Base-by-base conservation (phyloP, 2,888 invertebrate species). In the Leptopilina syphax region DNA sequence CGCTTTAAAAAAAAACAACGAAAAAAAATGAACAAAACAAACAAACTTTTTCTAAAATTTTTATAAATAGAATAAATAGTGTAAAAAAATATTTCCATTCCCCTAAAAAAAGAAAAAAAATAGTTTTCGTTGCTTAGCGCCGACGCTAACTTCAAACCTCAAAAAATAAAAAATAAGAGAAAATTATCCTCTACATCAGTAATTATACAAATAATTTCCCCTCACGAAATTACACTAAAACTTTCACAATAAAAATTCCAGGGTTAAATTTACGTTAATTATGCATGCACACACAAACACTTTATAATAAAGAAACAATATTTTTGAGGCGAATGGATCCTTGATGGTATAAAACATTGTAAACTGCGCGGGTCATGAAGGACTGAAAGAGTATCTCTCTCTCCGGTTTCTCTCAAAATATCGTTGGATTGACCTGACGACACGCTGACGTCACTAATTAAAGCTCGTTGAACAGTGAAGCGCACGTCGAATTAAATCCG, bases 361-460 rank as follows among this genome's bases (percentile, higher is more conserved):
- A 77, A 79, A 77, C 86, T 83, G 83, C 80, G 79, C 80, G 79
- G 83, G 83, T 85, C 82, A 85, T 83, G 78, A 81, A 82, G 84
- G 84, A 87, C 88, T 86, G 86, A 82, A 82, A 82, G 82, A 80
- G 87, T 87, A 86, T 83, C 84, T 85, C 60, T 87, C 85, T 83
- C 84, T 50, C 10, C 24, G 86, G 86, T 86, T 89, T 88, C 85
- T 89, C 90, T 90, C 88, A 87, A 89, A 90, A 89, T 89, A 88
- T 89, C 87, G 87, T 50, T 88, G 86, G 89, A 90, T 91, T 91
- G 91, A 91, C 91, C 90, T 87, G 89, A 84, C 89, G 89, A 89
- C 90, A 88, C 81, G 86, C 82, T 91, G 91, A 91, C 90, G 91
- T 91, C 91, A 91, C 89, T 91, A 89, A 91, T 92, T 91, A 91